A percentile compares a stretch with the other conserved stretches of the same genome.
phyloP scores from a whole-genome alignment of 2,797 vertebrate genomes.

The Paratrypauchen microcephalus region DNA sequence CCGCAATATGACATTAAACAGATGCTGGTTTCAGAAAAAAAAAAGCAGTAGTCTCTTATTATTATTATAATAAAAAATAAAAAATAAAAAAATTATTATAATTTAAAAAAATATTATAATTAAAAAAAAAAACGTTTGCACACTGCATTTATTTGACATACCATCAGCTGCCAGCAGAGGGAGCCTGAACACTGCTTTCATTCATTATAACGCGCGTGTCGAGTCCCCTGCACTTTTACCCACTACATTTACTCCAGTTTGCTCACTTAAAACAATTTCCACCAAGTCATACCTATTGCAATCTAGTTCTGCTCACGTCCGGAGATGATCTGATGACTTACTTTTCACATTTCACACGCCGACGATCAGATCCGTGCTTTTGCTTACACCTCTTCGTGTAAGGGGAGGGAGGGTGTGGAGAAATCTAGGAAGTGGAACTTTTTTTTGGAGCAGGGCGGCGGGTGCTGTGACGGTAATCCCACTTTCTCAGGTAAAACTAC shows the following conservation, averaged over 20 bases:
- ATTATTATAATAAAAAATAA: too few relatives aligned
- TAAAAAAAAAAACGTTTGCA: too few relatives aligned
- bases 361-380: background rate
- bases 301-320: background rate
- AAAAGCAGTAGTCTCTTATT: too few relatives aligned
- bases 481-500: constrained; percentile 3
- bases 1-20: too few relatives aligned
- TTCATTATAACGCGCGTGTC: background rate
- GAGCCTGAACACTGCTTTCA: background rate
- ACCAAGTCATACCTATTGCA: background rate
- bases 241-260: background rate
- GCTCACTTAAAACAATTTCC: background rate
- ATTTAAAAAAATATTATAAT: too few relatives aligned
- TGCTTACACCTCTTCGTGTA: background rate
- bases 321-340: background rate
- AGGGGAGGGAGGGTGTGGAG: constrained; percentile 14
- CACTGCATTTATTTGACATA: background rate
- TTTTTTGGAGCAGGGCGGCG: constrained; percentile 22
- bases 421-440: constrained; percentile 68
- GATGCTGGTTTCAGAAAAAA: too few relatives aligned
- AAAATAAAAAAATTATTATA: too few relatives aligned
- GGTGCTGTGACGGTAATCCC: constrained; percentile 12
- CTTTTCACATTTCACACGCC: background rate
- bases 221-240: background rate
- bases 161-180: background rate